phyloP scores from a whole-genome alignment of 2,797 vertebrate species.

The Pempheris klunzingeri region DNA sequence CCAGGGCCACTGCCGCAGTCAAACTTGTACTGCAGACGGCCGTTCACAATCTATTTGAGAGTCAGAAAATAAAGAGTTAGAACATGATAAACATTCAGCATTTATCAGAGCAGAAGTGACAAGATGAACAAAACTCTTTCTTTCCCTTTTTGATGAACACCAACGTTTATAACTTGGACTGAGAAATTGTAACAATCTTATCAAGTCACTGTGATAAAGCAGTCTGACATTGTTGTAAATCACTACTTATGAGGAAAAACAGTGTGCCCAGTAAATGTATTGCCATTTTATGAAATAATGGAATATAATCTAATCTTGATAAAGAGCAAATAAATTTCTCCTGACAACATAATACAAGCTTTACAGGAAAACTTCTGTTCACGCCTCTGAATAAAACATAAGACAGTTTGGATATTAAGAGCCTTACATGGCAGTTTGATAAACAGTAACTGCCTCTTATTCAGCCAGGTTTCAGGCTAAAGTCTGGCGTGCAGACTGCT shows the following conservation, averaged over 20 bases:
- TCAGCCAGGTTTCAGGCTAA: constrained; percentile 38
- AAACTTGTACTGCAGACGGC: constrained; percentile 96
- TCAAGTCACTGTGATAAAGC: constrained; percentile 35
- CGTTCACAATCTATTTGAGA: constrained; percentile 90
- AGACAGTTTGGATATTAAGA: constrained; percentile 29
- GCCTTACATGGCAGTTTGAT: constrained; percentile 26
- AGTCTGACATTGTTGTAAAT: constrained; percentile 27
- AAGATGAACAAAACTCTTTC: neutral
- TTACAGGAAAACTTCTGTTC: constrained; percentile 14
- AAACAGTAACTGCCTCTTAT: constrained; percentile 37
- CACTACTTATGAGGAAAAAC: constrained; percentile 2
- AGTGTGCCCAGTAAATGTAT: neutral
- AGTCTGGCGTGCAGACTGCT: constrained; percentile 59
- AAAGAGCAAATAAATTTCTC: neutral
- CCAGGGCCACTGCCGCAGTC: constrained; percentile 98
- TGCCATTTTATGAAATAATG: neutral
- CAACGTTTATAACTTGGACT: constrained; percentile 7
- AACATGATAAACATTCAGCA: neutral
- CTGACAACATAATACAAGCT: neutral
- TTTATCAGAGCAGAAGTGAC: neutral
- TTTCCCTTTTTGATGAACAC: constrained; percentile 13
- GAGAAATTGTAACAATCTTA: constrained; percentile 18
- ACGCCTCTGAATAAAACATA: constrained; percentile 25
- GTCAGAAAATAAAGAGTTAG: neutral
- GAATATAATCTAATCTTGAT: constrained; percentile 15